Base-by-base conservation (phyloP, 2,113 vertebrate genomes). In the Ellobius talpinus region DNA sequence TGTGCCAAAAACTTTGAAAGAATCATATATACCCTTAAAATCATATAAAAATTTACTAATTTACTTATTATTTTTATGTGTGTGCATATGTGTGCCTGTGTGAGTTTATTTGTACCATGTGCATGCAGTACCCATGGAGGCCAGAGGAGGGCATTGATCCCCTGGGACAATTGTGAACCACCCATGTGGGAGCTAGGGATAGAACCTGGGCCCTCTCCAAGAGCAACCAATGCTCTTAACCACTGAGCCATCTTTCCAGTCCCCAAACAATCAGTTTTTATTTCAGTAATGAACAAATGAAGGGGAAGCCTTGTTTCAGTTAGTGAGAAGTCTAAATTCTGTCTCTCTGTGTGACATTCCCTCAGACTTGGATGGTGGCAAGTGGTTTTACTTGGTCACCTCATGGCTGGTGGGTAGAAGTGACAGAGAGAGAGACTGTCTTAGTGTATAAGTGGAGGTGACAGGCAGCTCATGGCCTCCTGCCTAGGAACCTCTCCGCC, bases 331-430 rank as follows among this genome's bases (percentile, higher is more conserved):
- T 39, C 14, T 10, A 4, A 24, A 66, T 81, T 9, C 0, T 0
- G 3, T 0, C 4, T 16, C 63, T 1, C 3, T 0, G 0, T 2
- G 0, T 1, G 87, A 19, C 36, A 6, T 29, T 76, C 14, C 72
- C 14, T 0, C 50, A 65, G 7, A 7, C 66, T 23, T 61, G n/a
- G 5, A 6, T 6, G 1, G 1, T 10, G 21, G 17, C 42, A 39
- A 23, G 50, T 39, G 42, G 13, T 24, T 0, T 31, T 16, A 1
- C 11, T 6, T 14, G 14, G 12, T n/a, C 16, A 5, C 70, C 63
- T 86, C 5, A 0, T 23, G 65, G 55, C 52, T 23, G 77, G 17
- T 3, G 58, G 85, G 66, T 50, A 47, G 73, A 63, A 36, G n/a
- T 45, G 68, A n/a, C 47, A 36, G n/a, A 26, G 19, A 26, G 19